Evolutionary conservation across 2,888 invertebrate genomes (phyloP), one percentile per base, ranked within the genome.

Genomic region (Andrena hattorfiana): DNA sequence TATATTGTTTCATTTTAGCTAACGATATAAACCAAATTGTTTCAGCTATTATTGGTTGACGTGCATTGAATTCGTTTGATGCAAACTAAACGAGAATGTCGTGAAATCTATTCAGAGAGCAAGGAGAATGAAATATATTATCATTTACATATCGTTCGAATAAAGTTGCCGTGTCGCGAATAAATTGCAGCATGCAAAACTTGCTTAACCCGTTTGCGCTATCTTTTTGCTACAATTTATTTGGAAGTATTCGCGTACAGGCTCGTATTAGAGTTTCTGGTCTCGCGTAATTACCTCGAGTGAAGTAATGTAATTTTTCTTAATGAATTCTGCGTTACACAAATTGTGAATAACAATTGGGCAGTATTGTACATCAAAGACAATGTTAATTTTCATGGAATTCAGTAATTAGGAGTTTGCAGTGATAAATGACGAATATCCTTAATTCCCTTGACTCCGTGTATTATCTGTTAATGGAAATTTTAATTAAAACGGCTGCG

Each of bases 211-310:
- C 0, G 48, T 16, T 49, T 10, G 48, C 56, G 48, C 64, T 64
- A 64, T 69, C 28, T 66, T 77, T 66, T 54, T 71, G 77, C 16
- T 28, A 16, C 26, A 42, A 71, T 77, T 77, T 71, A 79, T 68
- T 68, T 30, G 35, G 62, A 54, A 16, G 26, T 48, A n/a, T 67
- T 42, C n/a, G n/a, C 42, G 3, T 42, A 42, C 16, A 16, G 26
- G 7, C 8, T n/a, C 20, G n/a, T 28, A 13, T 28, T 26, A 51
- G 51, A 32, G 7, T 28, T 20, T 13, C 4, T 16, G 26, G 0
- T 4, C 7, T 2, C 26, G 10, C 6, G 28, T 49, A 62, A 77
- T 60, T 66, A 49, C 16, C 4, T 2, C 3, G 20, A 16, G n/a
- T 6, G 5, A 20, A 35, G 49, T 71, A 42, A 42, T 20, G 16